phyloP scores from a whole-genome alignment of 2,797 vertebrate genomes.

The Oreortyx pictus region DNA sequence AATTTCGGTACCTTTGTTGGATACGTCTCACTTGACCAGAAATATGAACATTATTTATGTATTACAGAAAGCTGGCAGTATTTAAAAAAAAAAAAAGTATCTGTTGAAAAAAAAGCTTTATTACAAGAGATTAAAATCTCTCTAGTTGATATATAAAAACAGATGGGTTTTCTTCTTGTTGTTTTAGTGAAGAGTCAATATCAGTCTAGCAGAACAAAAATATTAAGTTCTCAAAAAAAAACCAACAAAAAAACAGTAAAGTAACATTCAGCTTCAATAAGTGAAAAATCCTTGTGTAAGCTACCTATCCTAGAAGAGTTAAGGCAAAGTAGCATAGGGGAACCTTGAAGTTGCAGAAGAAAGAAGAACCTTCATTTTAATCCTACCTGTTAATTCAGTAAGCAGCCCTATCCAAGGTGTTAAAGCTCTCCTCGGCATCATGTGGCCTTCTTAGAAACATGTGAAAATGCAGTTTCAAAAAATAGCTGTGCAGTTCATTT shows the following conservation, averaged over 20 bases:
- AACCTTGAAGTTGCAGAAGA: background rate
- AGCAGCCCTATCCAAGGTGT: background rate
- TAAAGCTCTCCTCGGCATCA: background rate
- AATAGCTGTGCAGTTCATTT: background rate
- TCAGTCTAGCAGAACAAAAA: background rate
- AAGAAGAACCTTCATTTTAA: background rate
- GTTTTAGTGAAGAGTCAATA: constrained; percentile 28
- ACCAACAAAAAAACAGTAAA: background rate
- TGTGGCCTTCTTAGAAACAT: background rate
- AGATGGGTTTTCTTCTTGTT: background rate
- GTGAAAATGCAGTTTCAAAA: background rate
- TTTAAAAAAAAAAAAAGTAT: background rate
- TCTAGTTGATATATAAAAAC: background rate
- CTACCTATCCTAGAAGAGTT: background rate
- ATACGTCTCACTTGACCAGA: background rate
- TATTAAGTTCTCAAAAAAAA: background rate
- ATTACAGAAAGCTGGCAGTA: background rate
- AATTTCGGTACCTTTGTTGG: background rate
- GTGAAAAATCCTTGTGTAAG: background rate
- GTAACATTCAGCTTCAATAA: background rate
- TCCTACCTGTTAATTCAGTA: background rate
- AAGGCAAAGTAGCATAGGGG: background rate
- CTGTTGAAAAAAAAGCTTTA: background rate
- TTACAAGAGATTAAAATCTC: constrained; percentile 11
- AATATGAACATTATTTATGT: background rate